Evolutionary conservation across 2,113 vertebrate species (phyloP).

Genomic region (Cavia aperea): DNA sequence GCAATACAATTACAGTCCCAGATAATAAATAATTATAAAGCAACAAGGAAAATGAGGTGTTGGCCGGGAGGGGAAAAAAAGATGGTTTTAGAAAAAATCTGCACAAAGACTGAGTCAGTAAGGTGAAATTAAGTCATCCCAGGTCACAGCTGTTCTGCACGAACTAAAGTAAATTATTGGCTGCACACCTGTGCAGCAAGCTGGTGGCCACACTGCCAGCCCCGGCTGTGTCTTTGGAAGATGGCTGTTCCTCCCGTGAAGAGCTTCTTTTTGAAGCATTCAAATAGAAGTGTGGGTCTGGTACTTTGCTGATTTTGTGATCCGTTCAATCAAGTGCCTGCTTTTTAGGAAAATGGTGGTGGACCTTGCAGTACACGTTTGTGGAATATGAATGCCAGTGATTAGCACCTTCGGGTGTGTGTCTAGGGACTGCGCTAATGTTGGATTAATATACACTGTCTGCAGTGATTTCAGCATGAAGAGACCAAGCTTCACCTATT

Average conservation of each 20-base stretch:
- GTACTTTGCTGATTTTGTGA: neutral
- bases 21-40: conserved; percentile 56
- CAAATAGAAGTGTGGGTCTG: neutral
- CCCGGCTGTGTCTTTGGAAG: neutral
- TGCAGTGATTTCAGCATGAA: neutral
- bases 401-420: neutral
- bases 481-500: neutral
- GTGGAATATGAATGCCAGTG: neutral
- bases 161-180: conserved; percentile 15
- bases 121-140: neutral
- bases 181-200: neutral
- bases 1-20: conserved; percentile 35
- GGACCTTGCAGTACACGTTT: neutral
- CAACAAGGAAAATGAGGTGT: conserved; percentile 36
- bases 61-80: conserved; percentile 13
- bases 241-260: neutral
- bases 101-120: conserved; percentile 1
- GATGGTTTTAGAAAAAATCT: neutral
- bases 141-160: neutral
- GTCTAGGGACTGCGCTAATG: neutral
- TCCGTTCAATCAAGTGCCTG: neutral
- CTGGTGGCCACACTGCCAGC: neutral
- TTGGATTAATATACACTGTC: neutral
- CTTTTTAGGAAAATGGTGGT: neutral
- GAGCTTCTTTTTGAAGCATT: neutral